phyloP scores from a whole-genome alignment of 2,797 vertebrate genomes.

The Propithecus perrieri region DNA sequence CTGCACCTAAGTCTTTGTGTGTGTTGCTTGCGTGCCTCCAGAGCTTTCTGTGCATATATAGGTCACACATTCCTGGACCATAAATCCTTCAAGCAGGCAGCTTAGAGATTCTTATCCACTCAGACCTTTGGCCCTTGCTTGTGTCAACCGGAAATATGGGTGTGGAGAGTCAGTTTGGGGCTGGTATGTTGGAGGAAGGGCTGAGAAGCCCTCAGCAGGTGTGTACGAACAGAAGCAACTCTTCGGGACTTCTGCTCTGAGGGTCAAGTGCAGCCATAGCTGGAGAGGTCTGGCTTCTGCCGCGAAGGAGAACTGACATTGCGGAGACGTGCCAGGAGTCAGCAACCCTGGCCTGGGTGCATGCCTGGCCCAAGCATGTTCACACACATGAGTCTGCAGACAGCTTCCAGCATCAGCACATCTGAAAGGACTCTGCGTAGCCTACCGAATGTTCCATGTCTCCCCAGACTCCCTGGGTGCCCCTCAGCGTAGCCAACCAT shows the following conservation, averaged over 20 bases:
- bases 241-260: background rate
- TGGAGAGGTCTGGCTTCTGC: background rate
- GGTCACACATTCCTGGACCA: slow-evolving; percentile 39
- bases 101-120: slow-evolving; percentile 37
- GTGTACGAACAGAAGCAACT: background rate
- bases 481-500: background rate
- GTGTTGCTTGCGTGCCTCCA: background rate
- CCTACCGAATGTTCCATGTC: background rate
- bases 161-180: background rate
- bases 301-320: rapidly evolving
- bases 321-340: background rate
- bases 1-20: background rate
- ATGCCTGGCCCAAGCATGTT: rapidly evolving
- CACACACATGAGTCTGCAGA: background rate
- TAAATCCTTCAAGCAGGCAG: slow-evolving; percentile 25
- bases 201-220: background rate
- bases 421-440: background rate
- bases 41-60: background rate
- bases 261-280: background rate
- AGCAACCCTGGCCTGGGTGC: background rate
- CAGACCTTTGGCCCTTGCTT: slow-evolving; percentile 23
- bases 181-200: background rate
- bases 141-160: background rate
- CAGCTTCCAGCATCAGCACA: background rate
- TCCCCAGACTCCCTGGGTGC: background rate